Base-by-base conservation (phyloP, 2,888 invertebrate species). In the Leucophenga montana region DNA sequence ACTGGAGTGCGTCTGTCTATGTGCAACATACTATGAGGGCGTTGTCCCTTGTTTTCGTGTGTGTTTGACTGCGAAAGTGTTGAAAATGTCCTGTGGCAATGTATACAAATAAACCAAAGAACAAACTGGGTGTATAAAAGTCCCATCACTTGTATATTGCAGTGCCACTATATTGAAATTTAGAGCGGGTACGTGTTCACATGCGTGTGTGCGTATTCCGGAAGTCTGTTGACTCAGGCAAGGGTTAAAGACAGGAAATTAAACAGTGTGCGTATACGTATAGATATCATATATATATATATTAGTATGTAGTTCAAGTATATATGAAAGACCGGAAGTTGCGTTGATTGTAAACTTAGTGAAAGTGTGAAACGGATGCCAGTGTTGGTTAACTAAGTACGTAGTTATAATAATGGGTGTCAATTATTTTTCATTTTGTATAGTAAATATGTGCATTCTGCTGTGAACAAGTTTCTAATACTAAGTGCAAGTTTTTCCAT, bases 51-150 rank as follows among this genome's bases (percentile, higher is more conserved):
- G 27, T 27, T 8, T 39, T 5, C 39, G 39, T 39, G 8, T 39
- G 8, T 39, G 11, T 39, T 39, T 39, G 39, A 39, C 70, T 70
- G 31, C 18, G 8, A 72, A 71, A 72, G 61, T 77, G 72, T 73
- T 79, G 78, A 77, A 83, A 83, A 77, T 80, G 83, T 83, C 84
- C 82, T 69, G 70, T 80, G 84, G 84, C 75, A 78, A 61, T 5
- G 39, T 75, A 78, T 82, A 71, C 75, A 83, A 77, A 79, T 83
- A 74, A 81, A 71, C 75, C 67, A 64, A 71, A 72, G 39, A 11
- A 39, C 1, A 39, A 39, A 39, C 33, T 8, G 4, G 33, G 33
- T 8, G 33, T n/a, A 27, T 5, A 39, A 8, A 39, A 39, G 11
- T 39, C 4, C 11, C 8, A 39, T 11, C 8, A 39, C 39, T 39